A percentile compares a stretch with the other conserved stretches of the same genome.
Conservation (phyloP, 1,140 invertebrate genomes). For the Cotesia vestalis region DNA sequence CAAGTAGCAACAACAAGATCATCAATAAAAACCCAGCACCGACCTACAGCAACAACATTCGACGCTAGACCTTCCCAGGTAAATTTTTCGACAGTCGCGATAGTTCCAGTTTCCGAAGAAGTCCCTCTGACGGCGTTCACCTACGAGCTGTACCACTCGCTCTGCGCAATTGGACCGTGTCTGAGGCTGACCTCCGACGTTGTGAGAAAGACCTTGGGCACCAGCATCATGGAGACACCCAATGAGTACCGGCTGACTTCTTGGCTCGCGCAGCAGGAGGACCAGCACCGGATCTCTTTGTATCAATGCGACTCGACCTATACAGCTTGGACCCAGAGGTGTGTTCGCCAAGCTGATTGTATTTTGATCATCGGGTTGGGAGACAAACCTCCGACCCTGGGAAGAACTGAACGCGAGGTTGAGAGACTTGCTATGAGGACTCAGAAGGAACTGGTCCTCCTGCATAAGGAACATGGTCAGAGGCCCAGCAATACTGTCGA, state of each 20-base stretch:
- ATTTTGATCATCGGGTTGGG: slow-evolving; percentile 95
- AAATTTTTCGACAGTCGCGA: slow-evolving; percentile 97
- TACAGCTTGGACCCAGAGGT: slow-evolving; percentile 95
- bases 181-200: slow-evolving; percentile 90
- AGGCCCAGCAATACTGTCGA: slow-evolving; percentile 89
- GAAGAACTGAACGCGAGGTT: slow-evolving; percentile 94
- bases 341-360: slow-evolving; percentile 97
- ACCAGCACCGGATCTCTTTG: slow-evolving; percentile 91
- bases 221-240: slow-evolving; percentile 85
- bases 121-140: slow-evolving; percentile 96
- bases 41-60: slow-evolving; percentile 68
- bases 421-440: slow-evolving; percentile 93
- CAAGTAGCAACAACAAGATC: slow-evolving; percentile 50
- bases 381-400: slow-evolving; percentile 84
- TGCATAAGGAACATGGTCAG: slow-evolving; percentile 86
- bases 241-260: slow-evolving; percentile 93
- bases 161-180: slow-evolving; percentile 88
- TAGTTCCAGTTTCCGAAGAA: slow-evolving; percentile 92
- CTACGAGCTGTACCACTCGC: slow-evolving; percentile 93
- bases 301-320: slow-evolving; percentile 96
- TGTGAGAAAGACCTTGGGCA: slow-evolving; percentile 82
- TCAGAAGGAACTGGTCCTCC: slow-evolving; percentile 94
- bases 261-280: slow-evolving; percentile 98
- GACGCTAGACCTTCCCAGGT: slow-evolving; percentile 82
- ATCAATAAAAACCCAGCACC: slow-evolving; percentile 51